Percentiles rank a stretch among this genome's conserved stretches.
phyloP scores from a whole-genome alignment of 1,140 invertebrate genomes.

The Drosophila azteca region DNA sequence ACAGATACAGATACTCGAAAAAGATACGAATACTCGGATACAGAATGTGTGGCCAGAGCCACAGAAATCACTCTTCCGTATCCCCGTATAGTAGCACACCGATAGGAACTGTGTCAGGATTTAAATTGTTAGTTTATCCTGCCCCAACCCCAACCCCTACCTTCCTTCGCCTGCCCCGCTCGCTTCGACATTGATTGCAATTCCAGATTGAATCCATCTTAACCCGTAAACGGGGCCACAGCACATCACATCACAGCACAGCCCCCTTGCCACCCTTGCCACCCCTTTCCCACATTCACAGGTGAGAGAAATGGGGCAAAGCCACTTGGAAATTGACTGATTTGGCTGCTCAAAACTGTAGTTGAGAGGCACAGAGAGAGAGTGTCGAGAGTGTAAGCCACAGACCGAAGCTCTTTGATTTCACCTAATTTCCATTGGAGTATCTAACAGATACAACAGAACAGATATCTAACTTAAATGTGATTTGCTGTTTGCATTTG shows the following conservation, averaged over 20 bases:
- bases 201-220: conserved; percentile 28
- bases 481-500: conserved; percentile 26
- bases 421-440: conserved; percentile 32
- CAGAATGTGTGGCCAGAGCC: conserved; percentile 29
- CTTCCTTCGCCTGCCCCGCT: background rate
- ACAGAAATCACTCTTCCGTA: too few relatives aligned
- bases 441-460: background rate
- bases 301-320: conserved; percentile 23
- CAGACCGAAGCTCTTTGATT: conserved; percentile 27
- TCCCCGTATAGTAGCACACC: too few relatives aligned
- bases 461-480: conserved; percentile 3
- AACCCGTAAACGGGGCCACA: conserved; percentile 5
- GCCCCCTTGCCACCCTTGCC: background rate
- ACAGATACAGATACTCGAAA: conserved; percentile 24
- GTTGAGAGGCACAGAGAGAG: conserved; percentile 9
- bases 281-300: background rate
- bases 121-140: conserved; percentile 77
- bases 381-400: conserved; percentile 13
- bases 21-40: conserved; percentile 13
- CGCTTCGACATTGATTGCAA: conserved; percentile 29
- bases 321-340: conserved; percentile 43
- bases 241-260: background rate
- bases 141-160: conserved; percentile 31
- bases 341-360: conserved; percentile 7
- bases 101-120: conserved; percentile 47